Evolutionary conservation across 2,888 invertebrate species (phyloP), one percentile per base, ranked within the genome.

Genomic region (Cecidostiba fungosa): DNA sequence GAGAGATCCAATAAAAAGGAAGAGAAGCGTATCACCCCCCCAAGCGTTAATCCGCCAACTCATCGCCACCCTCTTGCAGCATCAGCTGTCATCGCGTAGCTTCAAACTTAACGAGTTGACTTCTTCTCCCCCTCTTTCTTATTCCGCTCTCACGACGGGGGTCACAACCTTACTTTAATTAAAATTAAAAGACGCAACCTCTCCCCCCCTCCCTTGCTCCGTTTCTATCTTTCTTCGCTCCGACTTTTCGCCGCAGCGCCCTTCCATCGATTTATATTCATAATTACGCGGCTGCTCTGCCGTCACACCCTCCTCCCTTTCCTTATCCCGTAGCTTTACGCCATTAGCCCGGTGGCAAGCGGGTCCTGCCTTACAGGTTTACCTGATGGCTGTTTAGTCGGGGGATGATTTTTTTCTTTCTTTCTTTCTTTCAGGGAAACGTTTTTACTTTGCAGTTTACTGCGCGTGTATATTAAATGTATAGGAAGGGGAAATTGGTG

Each of bases 181-280:
- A 92, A 93, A 92, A 92, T 92, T 92, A 92, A 92, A 92, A 92
- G 92, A 92, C 91, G 91, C 89, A 91, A 90, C 89, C 90, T 88
- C 86, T 87, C 86, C 76, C 84, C 86, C 85, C 77, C 80, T 86
- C 85, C 77, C 80, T 86, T 84, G 83, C 86, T 77, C 87, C 87
- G 82, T 81, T 81, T 84, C 86, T 87, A 86, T 82, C 82, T 74
- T 54, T 77, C 59, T 79, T 74, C 66, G 23, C n/a, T 36, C 78
- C 36, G 84, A 80, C 77, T 84, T 76, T 84, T 80, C 84, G 70
- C 76, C 77, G 39, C 73, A 59, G 47, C 86, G 69, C 82, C 82
- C 84, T 77, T 81, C 87, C 90, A 89, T 90, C 91, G 90, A 92
- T 92, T 91, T 92, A 92, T 92, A 92, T 92, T 91, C 92, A 92